A percentile compares a stretch with the other conserved stretches of the same genome.
Evolutionary conservation across 2,797 vertebrate genomes (phyloP).

Genomic region (Pelochelys cantorii): DNA sequence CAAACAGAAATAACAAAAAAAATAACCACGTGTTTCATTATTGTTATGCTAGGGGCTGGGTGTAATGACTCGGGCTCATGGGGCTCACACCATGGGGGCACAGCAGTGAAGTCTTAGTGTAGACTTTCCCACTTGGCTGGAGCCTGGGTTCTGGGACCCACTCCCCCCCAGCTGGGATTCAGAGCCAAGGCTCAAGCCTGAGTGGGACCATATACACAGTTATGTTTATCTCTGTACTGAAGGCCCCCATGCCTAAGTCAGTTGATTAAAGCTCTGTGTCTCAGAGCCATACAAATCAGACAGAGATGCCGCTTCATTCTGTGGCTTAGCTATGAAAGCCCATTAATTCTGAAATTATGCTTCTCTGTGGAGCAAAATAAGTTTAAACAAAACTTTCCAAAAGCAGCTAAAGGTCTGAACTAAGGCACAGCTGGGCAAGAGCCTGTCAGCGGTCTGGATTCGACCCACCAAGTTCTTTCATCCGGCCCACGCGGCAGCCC

Average conservation of each 20-base stretch:
- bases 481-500: too few relatives aligned
- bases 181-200: background rate
- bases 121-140: background rate
- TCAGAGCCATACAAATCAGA: background rate
- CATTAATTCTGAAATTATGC: background rate
- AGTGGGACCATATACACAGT: background rate
- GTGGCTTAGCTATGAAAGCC: background rate
- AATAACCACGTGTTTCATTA: background rate
- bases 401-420: background rate
- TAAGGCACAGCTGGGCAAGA: too few relatives aligned
- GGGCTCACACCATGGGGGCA: background rate
- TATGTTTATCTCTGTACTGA: background rate
- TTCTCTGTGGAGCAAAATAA: background rate
- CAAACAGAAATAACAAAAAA: conserved; percentile 45
- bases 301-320: background rate
- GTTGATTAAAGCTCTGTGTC: background rate
- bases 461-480: too few relatives aligned
- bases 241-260: background rate
- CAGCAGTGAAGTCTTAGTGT: background rate
- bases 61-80: background rate
- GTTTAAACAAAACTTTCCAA: background rate
- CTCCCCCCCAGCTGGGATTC: background rate
- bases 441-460: too few relatives aligned
- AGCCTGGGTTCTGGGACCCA: background rate
- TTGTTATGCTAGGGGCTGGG: background rate